These are phyloP conservation scores for Drosophila azteca DNA, from an alignment of 1,140 invertebrate species.

Conservation along the genomic window DNA sequence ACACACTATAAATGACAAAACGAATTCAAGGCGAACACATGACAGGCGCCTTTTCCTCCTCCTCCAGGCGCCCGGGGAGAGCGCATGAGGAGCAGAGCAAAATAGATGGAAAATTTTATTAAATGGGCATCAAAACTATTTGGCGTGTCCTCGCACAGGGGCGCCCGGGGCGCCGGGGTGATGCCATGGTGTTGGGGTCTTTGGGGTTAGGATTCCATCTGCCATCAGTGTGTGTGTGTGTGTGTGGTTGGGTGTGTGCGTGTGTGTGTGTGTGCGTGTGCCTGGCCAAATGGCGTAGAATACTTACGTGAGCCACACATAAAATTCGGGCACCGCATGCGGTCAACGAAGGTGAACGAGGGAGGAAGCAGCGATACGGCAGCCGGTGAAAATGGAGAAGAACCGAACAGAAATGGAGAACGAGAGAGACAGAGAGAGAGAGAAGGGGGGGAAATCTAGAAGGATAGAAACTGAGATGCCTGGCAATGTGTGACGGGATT, in stretches of 20 bases:
- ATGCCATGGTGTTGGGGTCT: neutral
- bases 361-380: neutral
- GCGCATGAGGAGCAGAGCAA: constrained; percentile 25
- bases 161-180: no score
- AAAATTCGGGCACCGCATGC: constrained; percentile 64
- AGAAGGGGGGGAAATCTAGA: neutral
- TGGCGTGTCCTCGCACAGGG: constrained; percentile 54
- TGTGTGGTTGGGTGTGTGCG: constrained; percentile 40
- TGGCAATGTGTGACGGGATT: constrained; percentile 47
- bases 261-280: constrained; percentile 25
- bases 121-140: constrained; percentile 79
- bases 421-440: no score
- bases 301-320: constrained; percentile 70
- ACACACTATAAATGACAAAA: constrained; percentile 68
- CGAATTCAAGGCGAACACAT: constrained; percentile 33
- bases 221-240: neutral
- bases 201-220: constrained; percentile 11
- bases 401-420: neutral
- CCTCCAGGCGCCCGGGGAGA: no score
- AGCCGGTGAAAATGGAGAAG: neutral
- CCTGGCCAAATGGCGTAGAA: constrained; percentile 54
- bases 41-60: no score
- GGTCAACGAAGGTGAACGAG: constrained; percentile 46
- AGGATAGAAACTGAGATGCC: neutral
- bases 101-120: constrained; percentile 77